These are phyloP conservation scores for Odontophorus gujanensis DNA, from an alignment of 2,113 vertebrate species.

Conservation along the genomic window DNA sequence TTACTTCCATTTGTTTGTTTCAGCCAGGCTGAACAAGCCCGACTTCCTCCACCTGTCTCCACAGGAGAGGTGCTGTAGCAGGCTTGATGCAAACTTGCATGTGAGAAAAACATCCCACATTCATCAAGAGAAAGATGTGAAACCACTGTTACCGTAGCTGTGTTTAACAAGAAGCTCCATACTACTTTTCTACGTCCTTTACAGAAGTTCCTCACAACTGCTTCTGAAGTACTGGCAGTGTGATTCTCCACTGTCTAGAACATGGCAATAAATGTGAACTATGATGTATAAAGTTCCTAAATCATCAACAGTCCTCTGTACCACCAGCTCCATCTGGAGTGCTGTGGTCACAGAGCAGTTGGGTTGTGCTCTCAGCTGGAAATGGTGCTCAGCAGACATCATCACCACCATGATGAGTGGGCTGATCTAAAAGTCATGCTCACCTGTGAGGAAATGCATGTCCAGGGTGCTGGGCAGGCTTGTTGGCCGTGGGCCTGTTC, in stretches of 20 bases:
- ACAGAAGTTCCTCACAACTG: neutral
- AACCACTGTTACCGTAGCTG: neutral
- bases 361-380: rapidly evolving
- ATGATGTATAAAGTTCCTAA: neutral
- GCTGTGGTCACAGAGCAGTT: too few relatives aligned
- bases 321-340: too few relatives aligned
- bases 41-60: too few relatives aligned
- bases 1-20: too few relatives aligned
- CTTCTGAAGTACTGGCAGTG: rapidly evolving
- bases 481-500: neutral
- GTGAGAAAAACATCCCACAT: neutral
- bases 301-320: neutral
- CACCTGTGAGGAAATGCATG: neutral
- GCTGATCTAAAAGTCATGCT: neutral
- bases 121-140: neutral
- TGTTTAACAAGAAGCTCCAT: neutral
- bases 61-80: too few relatives aligned
- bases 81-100: slow-evolving; percentile 6
- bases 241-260: neutral
- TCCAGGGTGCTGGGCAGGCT: neutral
- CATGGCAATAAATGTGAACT: neutral
- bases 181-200: neutral
- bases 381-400: rapidly evolving
- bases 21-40: too few relatives aligned
- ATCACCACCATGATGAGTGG: neutral